These are phyloP conservation scores for Atta texana DNA, from an alignment of 1,140 invertebrate genomes.

Conservation along the genomic window DNA sequence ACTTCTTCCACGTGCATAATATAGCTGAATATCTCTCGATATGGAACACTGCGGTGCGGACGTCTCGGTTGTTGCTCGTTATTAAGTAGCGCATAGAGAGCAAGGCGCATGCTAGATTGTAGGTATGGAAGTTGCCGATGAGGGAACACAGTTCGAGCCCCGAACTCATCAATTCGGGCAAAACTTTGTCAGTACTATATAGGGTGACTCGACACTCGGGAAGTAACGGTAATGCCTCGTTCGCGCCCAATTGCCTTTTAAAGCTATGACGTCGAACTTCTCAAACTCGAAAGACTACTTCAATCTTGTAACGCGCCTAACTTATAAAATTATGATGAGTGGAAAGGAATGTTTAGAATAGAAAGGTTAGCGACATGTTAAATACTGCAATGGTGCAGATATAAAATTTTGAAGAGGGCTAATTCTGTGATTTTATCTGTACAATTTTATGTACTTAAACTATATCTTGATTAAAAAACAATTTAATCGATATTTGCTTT, in stretches of 20 bases:
- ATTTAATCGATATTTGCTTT: background rate
- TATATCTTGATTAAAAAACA: background rate
- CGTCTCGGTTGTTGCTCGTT: conserved; percentile 53
- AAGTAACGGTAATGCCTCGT: conserved; percentile 50
- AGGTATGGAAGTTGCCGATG: conserved; percentile 44
- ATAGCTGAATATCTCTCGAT: conserved; percentile 32
- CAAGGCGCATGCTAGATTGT: conserved; percentile 41
- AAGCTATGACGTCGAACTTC: conserved; percentile 33
- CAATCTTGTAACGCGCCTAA: background rate
- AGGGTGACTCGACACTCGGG: conserved; percentile 38
- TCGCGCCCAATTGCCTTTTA: conserved; percentile 56
- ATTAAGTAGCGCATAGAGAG: conserved; percentile 52
- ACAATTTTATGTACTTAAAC: background rate
- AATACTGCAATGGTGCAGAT: too few relatives aligned
- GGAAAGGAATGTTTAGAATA: background rate
- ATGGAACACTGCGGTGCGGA: background rate
- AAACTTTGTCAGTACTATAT: conserved; percentile 40
- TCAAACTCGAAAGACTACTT: conserved; percentile 6
- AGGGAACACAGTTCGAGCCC: conserved; percentile 32
- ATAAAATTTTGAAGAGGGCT: background rate
- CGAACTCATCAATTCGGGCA: conserved; percentile 54
- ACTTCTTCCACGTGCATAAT: background rate
- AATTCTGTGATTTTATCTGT: background rate
- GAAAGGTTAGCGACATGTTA: background rate
- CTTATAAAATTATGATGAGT: conserved; percentile 21